A percentile compares a stretch with the other conserved stretches of the same genome.
phyloP scores from a whole-genome alignment of 2,888 invertebrate species.

The Merodon equestris region DNA sequence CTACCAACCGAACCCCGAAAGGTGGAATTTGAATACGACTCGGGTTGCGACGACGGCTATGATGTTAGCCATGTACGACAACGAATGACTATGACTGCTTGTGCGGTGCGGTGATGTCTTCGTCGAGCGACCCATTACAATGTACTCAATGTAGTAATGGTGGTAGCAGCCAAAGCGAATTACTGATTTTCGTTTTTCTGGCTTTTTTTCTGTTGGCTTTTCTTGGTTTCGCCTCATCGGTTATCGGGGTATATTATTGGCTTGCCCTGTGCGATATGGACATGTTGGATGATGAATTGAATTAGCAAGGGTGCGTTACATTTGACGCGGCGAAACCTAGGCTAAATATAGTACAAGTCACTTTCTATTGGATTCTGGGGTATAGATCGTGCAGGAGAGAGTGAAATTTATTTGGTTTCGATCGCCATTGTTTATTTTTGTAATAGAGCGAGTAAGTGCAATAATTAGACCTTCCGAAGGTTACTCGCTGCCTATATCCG shows the following conservation, averaged over 20 bases:
- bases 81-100: too few relatives aligned
- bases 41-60: too few relatives aligned
- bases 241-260: not conserved
- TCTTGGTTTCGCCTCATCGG: too few relatives aligned
- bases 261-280: not conserved
- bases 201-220: too few relatives aligned
- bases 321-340: slow-evolving; percentile 38
- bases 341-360: slow-evolving; percentile 19
- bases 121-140: too few relatives aligned
- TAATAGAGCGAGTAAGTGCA: slow-evolving; percentile 15
- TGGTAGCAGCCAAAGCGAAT: too few relatives aligned
- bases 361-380: slow-evolving; percentile 23
- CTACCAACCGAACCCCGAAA: too few relatives aligned
- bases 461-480: slow-evolving; percentile 38
- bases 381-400: slow-evolving; percentile 33
- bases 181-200: too few relatives aligned
- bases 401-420: slow-evolving; percentile 26
- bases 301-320: slow-evolving; percentile 59
- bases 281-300: not conserved
- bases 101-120: too few relatives aligned
- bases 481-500: too few relatives aligned
- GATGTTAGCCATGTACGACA: too few relatives aligned
- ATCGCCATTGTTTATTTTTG: slow-evolving; percentile 22
- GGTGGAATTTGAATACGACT: not conserved
- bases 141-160: too few relatives aligned